A percentile compares a stretch with the other conserved stretches of the same genome.
These are phyloP conservation scores for Rotaria magnacalcarata DNA, from an alignment of 2,888 invertebrate species.

Conservation along the genomic window DNA sequence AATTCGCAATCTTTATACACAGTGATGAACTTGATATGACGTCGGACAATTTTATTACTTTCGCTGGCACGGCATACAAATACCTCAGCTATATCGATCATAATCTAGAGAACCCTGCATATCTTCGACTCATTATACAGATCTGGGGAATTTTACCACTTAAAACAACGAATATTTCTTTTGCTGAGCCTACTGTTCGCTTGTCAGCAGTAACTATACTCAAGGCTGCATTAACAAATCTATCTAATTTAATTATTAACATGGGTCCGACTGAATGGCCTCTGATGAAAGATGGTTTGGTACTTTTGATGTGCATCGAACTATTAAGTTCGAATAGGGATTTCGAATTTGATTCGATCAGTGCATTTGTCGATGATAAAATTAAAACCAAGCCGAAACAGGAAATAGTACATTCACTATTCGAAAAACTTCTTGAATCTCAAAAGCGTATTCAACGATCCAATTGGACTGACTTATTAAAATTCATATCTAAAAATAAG, in stretches of 20 bases:
- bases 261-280: background rate
- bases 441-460: background rate
- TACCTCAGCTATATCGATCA: background rate
- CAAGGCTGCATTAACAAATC: background rate
- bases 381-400: background rate
- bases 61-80: background rate
- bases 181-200: background rate
- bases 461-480: background rate
- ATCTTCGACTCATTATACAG: background rate
- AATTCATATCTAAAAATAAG: background rate
- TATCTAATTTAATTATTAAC: background rate
- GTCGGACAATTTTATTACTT: background rate
- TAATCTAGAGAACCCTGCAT: background rate
- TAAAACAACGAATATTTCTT: background rate
- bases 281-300: background rate
- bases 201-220: background rate
- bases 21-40: background rate
- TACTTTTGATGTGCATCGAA: background rate
- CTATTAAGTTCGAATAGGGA: background rate
- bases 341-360: slow-evolving; percentile 9
- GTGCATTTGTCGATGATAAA: background rate
- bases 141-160: background rate
- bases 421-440: background rate
- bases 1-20: background rate
- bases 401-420: background rate